Evolutionary conservation across 2,888 invertebrate species (phyloP).

Genomic region (Caenorhabditis panamensis): DNA sequence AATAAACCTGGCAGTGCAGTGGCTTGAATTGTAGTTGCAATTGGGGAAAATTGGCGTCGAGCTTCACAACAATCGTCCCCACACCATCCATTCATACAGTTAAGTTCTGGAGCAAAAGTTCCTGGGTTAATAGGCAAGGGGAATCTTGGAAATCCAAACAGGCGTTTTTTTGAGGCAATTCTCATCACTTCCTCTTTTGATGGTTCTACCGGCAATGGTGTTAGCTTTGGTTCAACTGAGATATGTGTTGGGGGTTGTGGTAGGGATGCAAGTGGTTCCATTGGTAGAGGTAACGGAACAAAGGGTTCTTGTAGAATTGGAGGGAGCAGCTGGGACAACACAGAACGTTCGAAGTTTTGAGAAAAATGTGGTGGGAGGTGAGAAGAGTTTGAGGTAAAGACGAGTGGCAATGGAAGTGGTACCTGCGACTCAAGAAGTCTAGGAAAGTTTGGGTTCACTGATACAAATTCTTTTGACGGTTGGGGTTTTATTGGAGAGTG

Average conservation of each 20-base stretch:
- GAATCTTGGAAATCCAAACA: slow-evolving; percentile 46
- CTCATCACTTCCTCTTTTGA: slow-evolving; percentile 55
- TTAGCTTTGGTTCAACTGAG: not conserved
- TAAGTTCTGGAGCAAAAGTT: not conserved
- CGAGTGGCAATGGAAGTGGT: slow-evolving; percentile 10
- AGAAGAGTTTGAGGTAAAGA: slow-evolving; percentile 47
- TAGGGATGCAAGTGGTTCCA: not conserved
- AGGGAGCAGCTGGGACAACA: slow-evolving; percentile 34
- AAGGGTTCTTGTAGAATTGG: slow-evolving; percentile 32
- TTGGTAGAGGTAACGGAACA: slow-evolving; percentile 6
- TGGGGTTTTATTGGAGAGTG: slow-evolving; percentile 13
- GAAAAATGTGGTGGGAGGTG: slow-evolving; percentile 41
- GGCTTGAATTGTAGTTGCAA: slow-evolving; percentile 61
- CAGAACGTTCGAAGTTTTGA: slow-evolving; percentile 24
- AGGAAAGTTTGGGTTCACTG: slow-evolving; percentile 47
- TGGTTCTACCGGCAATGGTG: slow-evolving; percentile 3
- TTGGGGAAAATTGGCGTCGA: slow-evolving; percentile 19
- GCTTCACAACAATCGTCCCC: slow-evolving; percentile 59
- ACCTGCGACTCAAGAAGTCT: slow-evolving; percentile 41
- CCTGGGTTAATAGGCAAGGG: slow-evolving; percentile 27
- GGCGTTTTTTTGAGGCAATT: slow-evolving; percentile 32
- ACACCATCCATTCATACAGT: slow-evolving; percentile 57
- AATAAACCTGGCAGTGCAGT: slow-evolving; percentile 54
- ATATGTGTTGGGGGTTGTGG: not conserved
- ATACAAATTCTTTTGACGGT: slow-evolving; percentile 2